Percentiles rank a stretch among this genome's conserved stretches.
These are phyloP conservation scores for Taenioides sp. DNA, from an alignment of 2,797 vertebrate genomes.

Conservation along the genomic window DNA sequence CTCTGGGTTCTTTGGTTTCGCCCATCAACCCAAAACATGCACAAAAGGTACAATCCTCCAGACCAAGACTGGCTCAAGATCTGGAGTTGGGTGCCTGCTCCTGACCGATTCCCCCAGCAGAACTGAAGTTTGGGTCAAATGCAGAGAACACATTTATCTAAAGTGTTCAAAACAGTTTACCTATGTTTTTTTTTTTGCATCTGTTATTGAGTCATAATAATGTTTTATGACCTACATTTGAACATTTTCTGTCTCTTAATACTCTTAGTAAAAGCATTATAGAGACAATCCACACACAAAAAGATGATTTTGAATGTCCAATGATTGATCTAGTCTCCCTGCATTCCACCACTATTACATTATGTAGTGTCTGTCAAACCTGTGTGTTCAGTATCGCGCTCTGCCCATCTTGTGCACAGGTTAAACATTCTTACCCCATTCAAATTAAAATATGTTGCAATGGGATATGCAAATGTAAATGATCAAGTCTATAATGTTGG, in stretches of 20 bases:
- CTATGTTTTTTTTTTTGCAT: too few species aligned
- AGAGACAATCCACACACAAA: neutral
- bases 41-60: too few species aligned
- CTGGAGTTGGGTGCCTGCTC: too few species aligned
- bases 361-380: conserved; percentile 2
- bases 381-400: neutral
- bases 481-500: neutral
- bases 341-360: conserved; percentile 30
- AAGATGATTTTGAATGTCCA: neutral
- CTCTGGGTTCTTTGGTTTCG: too few species aligned
- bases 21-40: too few species aligned
- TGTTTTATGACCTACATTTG: neutral
- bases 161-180: too few species aligned
- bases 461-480: neutral
- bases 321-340: conserved; percentile 6
- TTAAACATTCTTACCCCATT: neutral
- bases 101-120: too few species aligned
- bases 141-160: too few species aligned
- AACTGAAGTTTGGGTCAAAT: too few species aligned
- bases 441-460: neutral
- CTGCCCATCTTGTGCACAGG: neutral
- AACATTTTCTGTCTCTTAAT: neutral
- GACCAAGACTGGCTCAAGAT: too few species aligned
- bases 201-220: too few species aligned
- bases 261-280: too few species aligned